Evolutionary conservation across 2,113 vertebrate species (phyloP), one percentile per base, ranked within the genome.

Genomic region (Zosterops japonicus): DNA sequence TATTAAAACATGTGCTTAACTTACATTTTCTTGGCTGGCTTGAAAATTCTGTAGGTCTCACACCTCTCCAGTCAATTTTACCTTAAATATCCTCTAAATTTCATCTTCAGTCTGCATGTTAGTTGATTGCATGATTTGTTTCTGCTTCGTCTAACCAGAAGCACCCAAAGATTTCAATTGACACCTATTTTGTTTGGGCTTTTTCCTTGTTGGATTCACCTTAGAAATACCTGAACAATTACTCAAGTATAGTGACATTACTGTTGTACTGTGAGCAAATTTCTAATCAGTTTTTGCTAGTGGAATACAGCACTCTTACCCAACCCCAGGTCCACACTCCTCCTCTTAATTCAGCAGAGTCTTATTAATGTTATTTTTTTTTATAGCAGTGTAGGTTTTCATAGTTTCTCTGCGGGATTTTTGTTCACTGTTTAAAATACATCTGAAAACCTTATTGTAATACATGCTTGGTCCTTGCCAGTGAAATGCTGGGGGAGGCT

Each of bases 151-250:
- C 5, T 67, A 56, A 53, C 16, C 64, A 46, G 8, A 83, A 88
- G 15, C 11, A 74, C 11, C n/a, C 33, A 33, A 53, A 47, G 11
- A 36, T 55, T 77, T 80, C n/a, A 55, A 2, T 5, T 28, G 20
- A 52, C 10, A 3, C 50, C 12, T 21, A 1, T 42, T 61, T 61
- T 22, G 19, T 31, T 31, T 24, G 42, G 9, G 0, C 0, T 28
- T 59, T 29, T 35, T 31, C 1, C 0, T 15, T 46, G 39, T 9
- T 59, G 39, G 15, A 52, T 76, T 83, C 18, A 44, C 52, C 21
- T 69, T 11, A 44, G 35, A 61, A 90, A 67, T 59, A 23, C 18
- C 31, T 9, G 11, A 82, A 33, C 14, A 59, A 24, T 63, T 80
- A 28, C 8, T 76, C 5, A 31, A 47, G 14, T 31, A 1, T 8